These are phyloP conservation scores for Gnathonemus echidnorhynchus DNA, from an alignment of 2,113 vertebrate genomes.

Conservation along the genomic window DNA sequence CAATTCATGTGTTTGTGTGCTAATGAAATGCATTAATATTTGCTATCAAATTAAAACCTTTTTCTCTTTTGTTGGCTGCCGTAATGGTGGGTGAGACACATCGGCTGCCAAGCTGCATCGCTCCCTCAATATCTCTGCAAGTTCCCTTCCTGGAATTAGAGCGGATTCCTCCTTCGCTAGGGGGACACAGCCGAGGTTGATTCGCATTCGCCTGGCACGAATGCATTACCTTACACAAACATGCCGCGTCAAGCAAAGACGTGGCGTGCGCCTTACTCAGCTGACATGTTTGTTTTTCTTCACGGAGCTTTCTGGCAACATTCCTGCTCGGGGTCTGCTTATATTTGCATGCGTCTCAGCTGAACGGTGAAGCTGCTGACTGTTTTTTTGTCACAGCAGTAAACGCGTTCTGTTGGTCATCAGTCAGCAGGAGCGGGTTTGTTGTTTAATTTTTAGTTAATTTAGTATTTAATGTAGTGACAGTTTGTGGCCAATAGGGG, in stretches of 20 bases:
- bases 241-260: not conserved
- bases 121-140: not conserved
- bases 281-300: not conserved
- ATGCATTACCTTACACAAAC: not conserved
- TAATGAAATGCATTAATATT: constrained; percentile 1
- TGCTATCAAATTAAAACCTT: not conserved
- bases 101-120: not conserved
- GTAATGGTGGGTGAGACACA: not conserved
- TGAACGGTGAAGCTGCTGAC: not conserved
- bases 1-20: not conserved
- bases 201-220: not conserved
- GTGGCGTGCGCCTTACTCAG: not conserved
- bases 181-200: not conserved
- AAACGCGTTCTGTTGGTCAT: not conserved
- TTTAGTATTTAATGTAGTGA: not conserved
- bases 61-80: not conserved
- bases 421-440: not conserved
- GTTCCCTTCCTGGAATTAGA: not conserved
- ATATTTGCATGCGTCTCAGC: not conserved
- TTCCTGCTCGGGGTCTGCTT: not conserved
- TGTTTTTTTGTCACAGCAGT: not conserved
- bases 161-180: not conserved
- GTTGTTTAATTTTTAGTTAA: not conserved
- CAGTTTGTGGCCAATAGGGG: not conserved
- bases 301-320: not conserved